A percentile compares a stretch with the other conserved stretches of the same genome.
Conservation (phyloP, 2,113 vertebrate genomes). For the Hucho hucho region DNA sequence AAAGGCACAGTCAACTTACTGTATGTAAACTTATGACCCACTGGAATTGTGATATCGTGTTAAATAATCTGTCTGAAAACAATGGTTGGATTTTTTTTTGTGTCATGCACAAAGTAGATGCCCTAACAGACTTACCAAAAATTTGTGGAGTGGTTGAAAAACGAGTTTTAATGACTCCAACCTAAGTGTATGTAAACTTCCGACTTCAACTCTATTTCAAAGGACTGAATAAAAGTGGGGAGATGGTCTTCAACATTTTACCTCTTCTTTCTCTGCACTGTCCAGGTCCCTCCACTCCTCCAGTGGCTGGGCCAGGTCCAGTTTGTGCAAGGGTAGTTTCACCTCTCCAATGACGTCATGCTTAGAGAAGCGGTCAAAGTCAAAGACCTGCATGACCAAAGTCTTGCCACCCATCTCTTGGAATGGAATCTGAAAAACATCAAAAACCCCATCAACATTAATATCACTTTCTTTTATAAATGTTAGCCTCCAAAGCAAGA, state of each 20-base stretch:
- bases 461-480: neutral
- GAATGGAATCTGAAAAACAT: constrained; percentile 85
- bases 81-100: too few species aligned
- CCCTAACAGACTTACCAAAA: too few species aligned
- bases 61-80: too few species aligned
- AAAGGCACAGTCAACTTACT: too few species aligned
- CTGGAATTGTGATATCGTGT: too few species aligned
- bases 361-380: constrained; percentile 98
- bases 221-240: neutral
- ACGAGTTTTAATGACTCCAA: too few species aligned
- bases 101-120: too few species aligned
- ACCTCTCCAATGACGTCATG: constrained; percentile 95
- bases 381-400: constrained; percentile 94
- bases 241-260: constrained; percentile 59
- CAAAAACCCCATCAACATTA: neutral
- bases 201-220: too few species aligned
- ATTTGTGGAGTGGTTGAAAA: too few species aligned
- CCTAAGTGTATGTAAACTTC: too few species aligned
- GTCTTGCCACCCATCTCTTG: constrained; percentile 95
- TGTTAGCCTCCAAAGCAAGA: neutral
- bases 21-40: too few species aligned
- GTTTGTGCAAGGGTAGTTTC: constrained; percentile 92
- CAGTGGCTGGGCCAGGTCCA: constrained; percentile 93
- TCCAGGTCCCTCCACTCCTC: constrained; percentile 96
- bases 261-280: constrained; percentile 95